Evolutionary conservation across 2,113 vertebrate genomes (phyloP).

Genomic region (Pseudorasbora parva): DNA sequence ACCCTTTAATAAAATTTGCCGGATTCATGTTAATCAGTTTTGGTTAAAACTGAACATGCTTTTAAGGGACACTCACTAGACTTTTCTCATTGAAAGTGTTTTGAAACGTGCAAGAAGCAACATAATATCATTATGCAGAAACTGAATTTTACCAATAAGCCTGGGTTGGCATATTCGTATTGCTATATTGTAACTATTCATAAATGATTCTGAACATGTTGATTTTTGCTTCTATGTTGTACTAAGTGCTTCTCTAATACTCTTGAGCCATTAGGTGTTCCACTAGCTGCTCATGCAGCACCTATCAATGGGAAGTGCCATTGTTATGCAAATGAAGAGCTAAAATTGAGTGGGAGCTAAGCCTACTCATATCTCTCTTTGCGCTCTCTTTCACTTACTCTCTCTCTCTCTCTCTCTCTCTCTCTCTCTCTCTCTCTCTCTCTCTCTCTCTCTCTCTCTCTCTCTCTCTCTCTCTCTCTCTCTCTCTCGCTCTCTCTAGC

Average conservation of each 20-base stretch:
- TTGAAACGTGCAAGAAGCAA: neutral
- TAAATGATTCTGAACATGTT: neutral
- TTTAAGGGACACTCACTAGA: neutral
- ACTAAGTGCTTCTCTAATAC: slow-evolving; percentile 17
- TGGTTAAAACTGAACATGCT: neutral
- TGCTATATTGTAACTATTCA: neutral
- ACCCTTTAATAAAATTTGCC: neutral
- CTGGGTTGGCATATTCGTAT: neutral
- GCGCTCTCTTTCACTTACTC: slow-evolving; percentile 8
- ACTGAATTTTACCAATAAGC: neutral
- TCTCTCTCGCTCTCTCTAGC: too few relatives aligned
- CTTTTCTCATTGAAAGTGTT: neutral
- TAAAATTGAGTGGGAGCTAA: slow-evolving; percentile 59
- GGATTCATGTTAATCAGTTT: neutral
- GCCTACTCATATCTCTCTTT: slow-evolving; percentile 61
- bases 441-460: too few relatives aligned
- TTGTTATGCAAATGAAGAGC: slow-evolving; percentile 64
- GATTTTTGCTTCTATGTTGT: neutral
- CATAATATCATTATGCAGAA: neutral
- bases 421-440: too few relatives aligned
- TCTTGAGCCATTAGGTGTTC: slow-evolving; percentile 47
- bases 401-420: too few relatives aligned
- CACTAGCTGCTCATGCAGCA: slow-evolving; percentile 57
- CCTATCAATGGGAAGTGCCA: slow-evolving; percentile 56
- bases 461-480: too few relatives aligned